Percentiles rank a stretch among this genome's conserved stretches.
These are phyloP conservation scores for Salvelinus sp. DNA, from an alignment of 2,113 vertebrate genomes.

Conservation along the genomic window DNA sequence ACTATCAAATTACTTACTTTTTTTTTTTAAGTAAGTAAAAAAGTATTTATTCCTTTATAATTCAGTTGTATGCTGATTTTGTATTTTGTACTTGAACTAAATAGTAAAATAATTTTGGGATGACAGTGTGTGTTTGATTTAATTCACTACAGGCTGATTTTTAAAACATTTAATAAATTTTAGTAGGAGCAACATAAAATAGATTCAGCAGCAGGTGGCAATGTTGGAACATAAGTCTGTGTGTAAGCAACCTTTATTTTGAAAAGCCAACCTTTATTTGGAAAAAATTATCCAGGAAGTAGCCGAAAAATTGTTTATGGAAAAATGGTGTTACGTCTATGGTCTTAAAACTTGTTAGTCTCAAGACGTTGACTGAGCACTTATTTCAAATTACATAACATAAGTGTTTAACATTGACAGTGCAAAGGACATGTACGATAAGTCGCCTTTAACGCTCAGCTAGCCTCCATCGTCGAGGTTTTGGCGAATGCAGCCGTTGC, in stretches of 20 bases:
- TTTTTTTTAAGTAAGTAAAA: no score
- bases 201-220: background rate
- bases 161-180: background rate
- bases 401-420: background rate
- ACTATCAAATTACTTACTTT: no score
- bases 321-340: no score
- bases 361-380: background rate
- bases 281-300: no score
- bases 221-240: background rate
- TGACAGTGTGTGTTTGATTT: no score
- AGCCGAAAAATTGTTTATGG: no score
- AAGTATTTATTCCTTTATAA: no score
- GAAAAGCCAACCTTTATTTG: no score
- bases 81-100: background rate
- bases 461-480: conserved; percentile 62
- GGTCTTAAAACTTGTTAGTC: no score
- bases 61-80: background rate
- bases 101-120: background rate
- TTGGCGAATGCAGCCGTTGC: conserved; percentile 61
- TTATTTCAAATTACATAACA: background rate
- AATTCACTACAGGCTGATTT: no score
- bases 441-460: conserved; percentile 55
- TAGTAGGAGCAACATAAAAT: background rate
- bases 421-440: conserved; percentile 7
- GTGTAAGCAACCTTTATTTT: no score